A percentile compares a stretch with the other conserved stretches of the same genome.
These are phyloP conservation scores for Crossocerus cetratus DNA, from an alignment of 2,888 invertebrate species.

Conservation along the genomic window DNA sequence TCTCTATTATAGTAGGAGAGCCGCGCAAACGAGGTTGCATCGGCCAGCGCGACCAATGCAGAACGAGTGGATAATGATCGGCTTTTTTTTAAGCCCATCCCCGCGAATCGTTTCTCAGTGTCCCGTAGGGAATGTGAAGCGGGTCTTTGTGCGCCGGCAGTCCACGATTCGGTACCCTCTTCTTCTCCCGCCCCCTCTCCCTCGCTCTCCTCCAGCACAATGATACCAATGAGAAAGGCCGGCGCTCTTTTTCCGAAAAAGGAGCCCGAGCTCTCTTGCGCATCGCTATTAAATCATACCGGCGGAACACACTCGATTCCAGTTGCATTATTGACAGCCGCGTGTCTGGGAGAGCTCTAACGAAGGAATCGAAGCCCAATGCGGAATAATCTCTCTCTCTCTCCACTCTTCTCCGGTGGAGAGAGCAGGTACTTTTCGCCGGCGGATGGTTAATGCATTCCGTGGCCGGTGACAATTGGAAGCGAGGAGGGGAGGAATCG, in stretches of 20 bases:
- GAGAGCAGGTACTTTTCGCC: too few species aligned
- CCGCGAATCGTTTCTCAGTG: constrained; percentile 48
- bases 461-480: too few species aligned
- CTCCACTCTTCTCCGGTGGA: too few species aligned
- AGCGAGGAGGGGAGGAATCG: too few species aligned
- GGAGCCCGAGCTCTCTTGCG: background rate
- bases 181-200: background rate
- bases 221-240: constrained; percentile 37
- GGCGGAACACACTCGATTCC: background rate
- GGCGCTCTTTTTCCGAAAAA: background rate
- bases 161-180: constrained; percentile 51
- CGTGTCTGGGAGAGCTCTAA: background rate
- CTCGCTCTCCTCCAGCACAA: constrained; percentile 35
- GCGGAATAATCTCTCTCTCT: background rate
- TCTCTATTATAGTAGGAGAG: constrained; percentile 55
- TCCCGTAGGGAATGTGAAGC: constrained; percentile 58
- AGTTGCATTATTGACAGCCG: background rate
- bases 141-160: constrained; percentile 49
- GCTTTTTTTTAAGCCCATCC: constrained; percentile 51
- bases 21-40: constrained; percentile 57
- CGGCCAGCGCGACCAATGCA: constrained; percentile 57
- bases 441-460: too few species aligned
- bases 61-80: constrained; percentile 61
- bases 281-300: background rate
- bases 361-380: background rate